phyloP scores from a whole-genome alignment of 2,797 vertebrate genomes.

The Pogoniulus pusillus region DNA sequence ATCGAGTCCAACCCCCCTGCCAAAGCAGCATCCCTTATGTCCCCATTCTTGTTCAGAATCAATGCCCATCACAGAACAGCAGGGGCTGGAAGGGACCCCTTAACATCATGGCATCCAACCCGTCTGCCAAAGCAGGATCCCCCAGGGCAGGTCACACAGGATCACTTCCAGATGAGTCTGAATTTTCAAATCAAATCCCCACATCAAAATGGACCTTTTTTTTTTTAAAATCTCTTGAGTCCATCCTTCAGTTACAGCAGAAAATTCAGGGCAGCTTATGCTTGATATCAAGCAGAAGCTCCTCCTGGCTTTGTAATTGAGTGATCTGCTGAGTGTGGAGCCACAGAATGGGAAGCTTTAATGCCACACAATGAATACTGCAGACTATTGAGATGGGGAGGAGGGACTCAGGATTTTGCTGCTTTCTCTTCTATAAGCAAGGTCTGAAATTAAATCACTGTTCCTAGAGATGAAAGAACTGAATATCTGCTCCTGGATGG shows the following conservation, averaged over 20 bases:
- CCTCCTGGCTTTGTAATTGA: background rate
- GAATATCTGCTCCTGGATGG: background rate
- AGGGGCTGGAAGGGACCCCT: too few species aligned
- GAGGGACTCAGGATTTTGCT: background rate
- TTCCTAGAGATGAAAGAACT: conserved; percentile 48
- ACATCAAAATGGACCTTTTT: too few species aligned
- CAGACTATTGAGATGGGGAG: conserved; percentile 8
- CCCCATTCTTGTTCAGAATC: too few species aligned
- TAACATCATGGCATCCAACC: too few species aligned
- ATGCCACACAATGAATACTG: background rate
- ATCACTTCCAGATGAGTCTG: too few species aligned
- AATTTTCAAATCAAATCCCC: background rate
- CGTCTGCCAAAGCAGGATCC: too few species aligned
- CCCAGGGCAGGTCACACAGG: too few species aligned
- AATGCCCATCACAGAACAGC: too few species aligned
- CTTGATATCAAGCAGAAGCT: background rate
- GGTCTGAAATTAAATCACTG: conserved; percentile 42
- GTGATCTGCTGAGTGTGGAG: background rate
- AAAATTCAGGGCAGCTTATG: background rate
- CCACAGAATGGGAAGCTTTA: background rate
- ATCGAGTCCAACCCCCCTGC: too few species aligned
- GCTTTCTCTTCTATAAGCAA: conserved; percentile 32
- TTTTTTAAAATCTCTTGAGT: background rate
- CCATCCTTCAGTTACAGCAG: background rate
- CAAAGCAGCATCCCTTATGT: too few species aligned